A percentile compares a stretch with the other conserved stretches of the same genome.
These are phyloP conservation scores for Rhopalosiphum maidis DNA, from an alignment of 1,140 invertebrate genomes.

Conservation along the genomic window DNA sequence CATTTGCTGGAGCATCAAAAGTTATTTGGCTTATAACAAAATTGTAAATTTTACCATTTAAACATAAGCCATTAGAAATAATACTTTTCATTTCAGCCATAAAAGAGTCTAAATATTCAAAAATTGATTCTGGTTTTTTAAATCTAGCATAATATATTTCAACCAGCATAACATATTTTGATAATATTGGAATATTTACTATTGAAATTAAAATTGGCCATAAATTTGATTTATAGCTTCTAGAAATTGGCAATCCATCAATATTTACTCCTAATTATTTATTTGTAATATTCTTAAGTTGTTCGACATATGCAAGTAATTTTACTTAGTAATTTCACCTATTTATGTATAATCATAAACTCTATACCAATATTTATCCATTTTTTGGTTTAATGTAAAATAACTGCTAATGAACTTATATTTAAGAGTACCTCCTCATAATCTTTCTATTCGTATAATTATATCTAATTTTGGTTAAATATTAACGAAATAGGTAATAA, in stretches of 20 bases:
- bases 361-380: constrained; percentile 19
- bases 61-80: not conserved
- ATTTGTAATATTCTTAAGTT: not conserved
- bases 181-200: not conserved
- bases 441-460: too few species aligned
- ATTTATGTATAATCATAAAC: not conserved
- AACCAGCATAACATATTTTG: not conserved
- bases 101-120: not conserved
- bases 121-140: not conserved
- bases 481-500: too few species aligned
- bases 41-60: not conserved
- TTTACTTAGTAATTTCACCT: too few species aligned
- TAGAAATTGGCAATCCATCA: not conserved
- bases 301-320: not conserved
- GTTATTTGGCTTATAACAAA: not conserved
- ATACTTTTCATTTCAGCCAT: not conserved
- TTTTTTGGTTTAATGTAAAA: too few species aligned
- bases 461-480: too few species aligned
- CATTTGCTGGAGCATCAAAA: not conserved
- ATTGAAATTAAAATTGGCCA: not conserved
- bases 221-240: not conserved
- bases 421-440: too few species aligned
- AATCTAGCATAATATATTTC: not conserved
- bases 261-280: not conserved
- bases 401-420: too few species aligned